A percentile compares a stretch with the other conserved stretches of the same genome.
Conservation (phyloP, 2,888 invertebrate species). For the Seira musarum region DNA sequence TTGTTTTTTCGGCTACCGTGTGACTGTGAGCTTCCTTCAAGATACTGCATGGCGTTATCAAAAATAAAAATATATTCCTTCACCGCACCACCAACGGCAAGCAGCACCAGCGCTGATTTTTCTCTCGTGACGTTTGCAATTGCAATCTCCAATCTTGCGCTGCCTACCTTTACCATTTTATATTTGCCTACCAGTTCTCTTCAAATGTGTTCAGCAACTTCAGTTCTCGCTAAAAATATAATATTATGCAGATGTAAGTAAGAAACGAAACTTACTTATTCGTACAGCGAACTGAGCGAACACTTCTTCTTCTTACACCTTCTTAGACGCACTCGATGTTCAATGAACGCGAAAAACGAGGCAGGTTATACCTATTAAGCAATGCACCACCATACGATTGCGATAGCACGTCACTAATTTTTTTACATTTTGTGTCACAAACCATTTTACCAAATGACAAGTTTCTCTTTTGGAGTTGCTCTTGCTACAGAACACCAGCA, state of each 20-base stretch:
- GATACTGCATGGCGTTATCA: background rate
- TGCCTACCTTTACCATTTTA: too few species aligned
- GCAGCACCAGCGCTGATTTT: too few species aligned
- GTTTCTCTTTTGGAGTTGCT: slow-evolving; percentile 2
- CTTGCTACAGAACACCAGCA: background rate
- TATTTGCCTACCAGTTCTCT: background rate
- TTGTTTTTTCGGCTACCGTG: slow-evolving; percentile 74
- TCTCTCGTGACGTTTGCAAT: too few species aligned
- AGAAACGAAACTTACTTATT: too few species aligned
- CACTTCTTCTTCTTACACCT: background rate
- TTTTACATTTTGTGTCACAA: background rate
- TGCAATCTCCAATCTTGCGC: too few species aligned
- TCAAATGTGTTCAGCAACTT: background rate
- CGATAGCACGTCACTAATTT: background rate
- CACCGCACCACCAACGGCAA: background rate
- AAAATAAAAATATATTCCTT: background rate
- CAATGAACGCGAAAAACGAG: background rate
- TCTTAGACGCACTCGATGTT: background rate
- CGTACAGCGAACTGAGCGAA: too few species aligned
- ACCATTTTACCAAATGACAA: slow-evolving; percentile 3
- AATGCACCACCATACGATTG: background rate
- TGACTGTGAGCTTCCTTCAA: too few species aligned
- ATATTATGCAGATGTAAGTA: too few species aligned
- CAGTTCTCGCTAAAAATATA: background rate
- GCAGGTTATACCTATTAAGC: background rate